phyloP scores from a whole-genome alignment of 2,113 vertebrate genomes.

The Chloropsis hardwickii region DNA sequence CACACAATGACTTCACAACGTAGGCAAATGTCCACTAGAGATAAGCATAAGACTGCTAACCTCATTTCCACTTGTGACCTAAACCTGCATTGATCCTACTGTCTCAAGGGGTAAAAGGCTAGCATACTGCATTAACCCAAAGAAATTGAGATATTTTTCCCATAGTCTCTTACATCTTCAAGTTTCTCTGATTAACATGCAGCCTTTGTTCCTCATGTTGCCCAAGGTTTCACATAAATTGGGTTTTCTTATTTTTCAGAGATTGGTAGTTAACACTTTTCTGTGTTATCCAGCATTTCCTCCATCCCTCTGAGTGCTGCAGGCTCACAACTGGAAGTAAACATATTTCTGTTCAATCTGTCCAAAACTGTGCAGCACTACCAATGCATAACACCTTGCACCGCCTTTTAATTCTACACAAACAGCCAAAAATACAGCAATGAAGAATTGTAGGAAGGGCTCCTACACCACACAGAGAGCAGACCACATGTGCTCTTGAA shows the following conservation, averaged over 20 bases:
- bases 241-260: not conserved
- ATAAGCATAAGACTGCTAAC: not conserved
- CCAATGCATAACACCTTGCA: accelerated
- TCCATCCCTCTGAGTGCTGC: not conserved
- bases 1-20: not conserved
- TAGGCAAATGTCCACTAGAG: not conserved
- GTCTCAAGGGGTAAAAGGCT: not conserved
- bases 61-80: not conserved
- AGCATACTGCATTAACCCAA: not conserved
- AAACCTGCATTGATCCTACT: conserved; percentile 3
- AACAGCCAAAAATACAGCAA: not conserved
- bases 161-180: not conserved
- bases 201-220: not conserved
- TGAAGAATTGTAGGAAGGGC: not conserved
- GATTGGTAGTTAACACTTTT: not conserved
- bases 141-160: not conserved
- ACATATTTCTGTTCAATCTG: not conserved
- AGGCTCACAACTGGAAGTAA: not conserved
- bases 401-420: not conserved
- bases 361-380: not conserved
- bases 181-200: not conserved
- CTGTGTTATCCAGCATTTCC: not conserved
- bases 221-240: not conserved
- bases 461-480: not conserved
- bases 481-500: not conserved